A percentile compares a stretch with the other conserved stretches of the same genome.
Evolutionary conservation across 2,113 vertebrate genomes (phyloP).

Genomic region (Protobothrops flavoviridis): DNA sequence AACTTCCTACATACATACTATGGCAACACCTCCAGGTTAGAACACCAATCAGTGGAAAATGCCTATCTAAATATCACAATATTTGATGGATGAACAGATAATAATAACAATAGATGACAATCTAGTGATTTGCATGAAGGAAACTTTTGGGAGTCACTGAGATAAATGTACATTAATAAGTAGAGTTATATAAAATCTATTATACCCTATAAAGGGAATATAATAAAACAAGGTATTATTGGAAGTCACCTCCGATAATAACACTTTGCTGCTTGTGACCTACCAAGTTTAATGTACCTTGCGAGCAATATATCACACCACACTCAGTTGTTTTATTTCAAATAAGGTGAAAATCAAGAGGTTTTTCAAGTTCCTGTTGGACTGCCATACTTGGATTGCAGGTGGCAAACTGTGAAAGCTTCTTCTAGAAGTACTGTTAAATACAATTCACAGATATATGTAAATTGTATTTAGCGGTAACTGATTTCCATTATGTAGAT

Average conservation of each 20-base stretch:
- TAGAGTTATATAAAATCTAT: neutral
- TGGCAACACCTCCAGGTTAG: neutral
- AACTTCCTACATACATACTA: neutral
- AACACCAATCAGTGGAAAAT: neutral
- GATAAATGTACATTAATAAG: neutral
- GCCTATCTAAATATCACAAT: neutral
- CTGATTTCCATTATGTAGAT: conserved; percentile 15
- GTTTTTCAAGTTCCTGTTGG: neutral
- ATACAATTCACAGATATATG: neutral
- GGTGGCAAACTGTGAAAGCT: neutral
- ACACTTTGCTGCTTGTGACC: neutral
- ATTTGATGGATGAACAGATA: neutral
- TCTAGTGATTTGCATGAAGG: neutral
- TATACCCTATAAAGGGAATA: neutral
- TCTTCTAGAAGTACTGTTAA: neutral
- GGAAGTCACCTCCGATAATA: neutral
- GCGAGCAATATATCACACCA: neutral
- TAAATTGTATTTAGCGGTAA: neutral
- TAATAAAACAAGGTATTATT: neutral
- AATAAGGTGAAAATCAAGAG: neutral
- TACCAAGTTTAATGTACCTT: neutral
- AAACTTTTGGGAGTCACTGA: neutral
- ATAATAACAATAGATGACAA: neutral
- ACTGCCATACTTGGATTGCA: neutral
- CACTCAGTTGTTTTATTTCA: neutral